These are phyloP conservation scores for Andrena bicolor DNA, from an alignment of 2,888 invertebrate genomes.

Conservation along the genomic window DNA sequence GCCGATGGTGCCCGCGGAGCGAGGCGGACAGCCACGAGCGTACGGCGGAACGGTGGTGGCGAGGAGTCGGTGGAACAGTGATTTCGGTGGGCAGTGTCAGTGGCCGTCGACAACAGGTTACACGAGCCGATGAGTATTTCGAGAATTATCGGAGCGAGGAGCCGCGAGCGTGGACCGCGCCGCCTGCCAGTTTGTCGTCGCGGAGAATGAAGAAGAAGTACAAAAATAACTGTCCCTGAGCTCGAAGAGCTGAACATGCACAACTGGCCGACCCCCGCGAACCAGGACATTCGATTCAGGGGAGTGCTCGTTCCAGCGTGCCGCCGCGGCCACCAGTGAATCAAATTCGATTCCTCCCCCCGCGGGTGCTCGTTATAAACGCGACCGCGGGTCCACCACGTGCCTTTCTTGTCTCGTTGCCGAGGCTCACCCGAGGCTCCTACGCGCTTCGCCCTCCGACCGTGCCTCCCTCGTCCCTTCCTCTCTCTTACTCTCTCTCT, in stretches of 20 bases:
- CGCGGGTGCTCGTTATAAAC: conserved; percentile 46
- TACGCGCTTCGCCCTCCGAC: not conserved
- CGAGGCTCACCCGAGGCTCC: not conserved
- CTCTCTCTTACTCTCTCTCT: not conserved
- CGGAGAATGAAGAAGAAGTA: conserved; percentile 75
- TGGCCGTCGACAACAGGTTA: conserved; percentile 60
- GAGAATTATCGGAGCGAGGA: conserved; percentile 40
- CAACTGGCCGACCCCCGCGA: conserved; percentile 66
- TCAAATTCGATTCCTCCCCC: conserved; percentile 45
- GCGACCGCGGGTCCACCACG: conserved; percentile 61
- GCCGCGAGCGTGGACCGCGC: conserved; percentile 39
- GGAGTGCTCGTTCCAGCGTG: conserved; percentile 43
- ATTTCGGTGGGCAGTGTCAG: conserved; percentile 53
- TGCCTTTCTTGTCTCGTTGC: conserved; percentile 64
- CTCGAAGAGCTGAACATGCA: conserved; percentile 69
- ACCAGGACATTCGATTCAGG: conserved; percentile 62
- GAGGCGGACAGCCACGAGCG: not conserved
- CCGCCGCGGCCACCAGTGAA: conserved; percentile 48
- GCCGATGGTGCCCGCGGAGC: not conserved
- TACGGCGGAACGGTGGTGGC: not conserved
- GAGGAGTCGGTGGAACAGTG: conserved; percentile 32
- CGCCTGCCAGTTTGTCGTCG: conserved; percentile 48
- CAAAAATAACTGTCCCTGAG: conserved; percentile 74
- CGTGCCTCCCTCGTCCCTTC: not conserved
- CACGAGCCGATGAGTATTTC: conserved; percentile 55